These are phyloP conservation scores for Myotis vivesi DNA, from an alignment of 2,797 vertebrate species.

Conservation along the genomic window DNA sequence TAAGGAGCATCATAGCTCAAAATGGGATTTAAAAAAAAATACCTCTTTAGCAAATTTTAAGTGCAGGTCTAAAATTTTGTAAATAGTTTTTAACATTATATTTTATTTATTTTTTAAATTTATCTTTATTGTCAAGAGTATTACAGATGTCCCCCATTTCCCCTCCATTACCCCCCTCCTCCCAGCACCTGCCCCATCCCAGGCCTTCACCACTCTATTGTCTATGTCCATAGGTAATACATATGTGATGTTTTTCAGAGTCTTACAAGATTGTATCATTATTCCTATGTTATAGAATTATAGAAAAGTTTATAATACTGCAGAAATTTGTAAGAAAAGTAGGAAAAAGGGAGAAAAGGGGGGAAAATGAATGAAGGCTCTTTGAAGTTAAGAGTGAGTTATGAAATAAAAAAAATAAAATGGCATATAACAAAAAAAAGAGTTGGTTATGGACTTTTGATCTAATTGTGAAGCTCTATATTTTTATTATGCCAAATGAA, in stretches of 20 bases:
- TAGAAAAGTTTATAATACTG: not conserved
- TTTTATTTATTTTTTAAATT: no score
- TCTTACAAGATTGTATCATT: not conserved
- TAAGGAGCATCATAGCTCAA: not conserved
- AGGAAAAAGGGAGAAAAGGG: not conserved
- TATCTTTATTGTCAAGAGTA: no score
- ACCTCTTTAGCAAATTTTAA: not conserved
- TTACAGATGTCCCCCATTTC: no score
- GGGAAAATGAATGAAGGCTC: not conserved
- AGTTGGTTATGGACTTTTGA: not conserved
- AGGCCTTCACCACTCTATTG: no score
- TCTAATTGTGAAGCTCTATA: not conserved
- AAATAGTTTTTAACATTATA: no score
- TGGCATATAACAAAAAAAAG: no score
- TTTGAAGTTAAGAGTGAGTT: not conserved
- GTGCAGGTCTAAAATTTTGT: not conserved
- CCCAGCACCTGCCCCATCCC: no score
- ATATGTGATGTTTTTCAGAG: not conserved
- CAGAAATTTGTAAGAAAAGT: not conserved
- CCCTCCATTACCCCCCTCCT: no score
- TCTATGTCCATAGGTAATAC: no score
- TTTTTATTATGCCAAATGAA: not conserved
- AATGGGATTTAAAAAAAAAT: not conserved
- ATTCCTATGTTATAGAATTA: not conserved
- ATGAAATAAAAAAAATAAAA: not conserved